phyloP scores from a whole-genome alignment of 2,797 vertebrate species.

The Parotocinclus haroldoi region DNA sequence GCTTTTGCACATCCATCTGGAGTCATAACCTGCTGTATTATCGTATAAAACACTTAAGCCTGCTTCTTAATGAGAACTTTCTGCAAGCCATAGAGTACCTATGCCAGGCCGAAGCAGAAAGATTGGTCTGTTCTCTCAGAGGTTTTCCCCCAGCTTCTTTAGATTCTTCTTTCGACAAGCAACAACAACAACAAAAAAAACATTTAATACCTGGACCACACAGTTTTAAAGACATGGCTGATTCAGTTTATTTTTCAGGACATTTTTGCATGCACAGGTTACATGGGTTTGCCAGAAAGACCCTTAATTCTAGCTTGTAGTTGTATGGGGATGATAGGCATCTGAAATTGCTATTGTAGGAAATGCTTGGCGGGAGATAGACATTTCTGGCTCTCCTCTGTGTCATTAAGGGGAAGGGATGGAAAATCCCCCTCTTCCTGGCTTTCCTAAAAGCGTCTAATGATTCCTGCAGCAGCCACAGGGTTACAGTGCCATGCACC shows the following conservation, averaged over 20 bases:
- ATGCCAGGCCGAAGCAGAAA: background rate
- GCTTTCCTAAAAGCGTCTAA: slow-evolving; percentile 61
- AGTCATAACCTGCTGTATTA: slow-evolving; percentile 14
- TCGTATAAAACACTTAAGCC: slow-evolving; percentile 9
- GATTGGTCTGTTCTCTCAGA: slow-evolving; percentile 2
- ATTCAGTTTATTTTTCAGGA: background rate
- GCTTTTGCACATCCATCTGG: slow-evolving; percentile 30
- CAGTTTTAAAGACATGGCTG: background rate
- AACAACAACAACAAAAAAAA: too few relatives aligned
- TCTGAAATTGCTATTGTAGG: slow-evolving; percentile 45
- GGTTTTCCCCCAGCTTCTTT: slow-evolving; percentile 9
- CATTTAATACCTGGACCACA: background rate
- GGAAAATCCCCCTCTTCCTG: slow-evolving; percentile 38
- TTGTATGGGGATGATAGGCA: slow-evolving; percentile 29
- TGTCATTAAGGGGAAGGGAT: slow-evolving; percentile 45
- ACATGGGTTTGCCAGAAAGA: background rate
- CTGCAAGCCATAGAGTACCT: background rate
- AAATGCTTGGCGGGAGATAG: slow-evolving; percentile 31
- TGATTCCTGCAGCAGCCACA: slow-evolving; percentile 63
- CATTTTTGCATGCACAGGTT: background rate
- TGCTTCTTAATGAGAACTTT: background rate
- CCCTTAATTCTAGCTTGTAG: slow-evolving; percentile 1
- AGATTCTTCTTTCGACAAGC: background rate
- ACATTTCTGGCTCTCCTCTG: slow-evolving; percentile 36
- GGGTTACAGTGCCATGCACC: slow-evolving; percentile 48